Evolutionary conservation across 2,797 vertebrate species (phyloP), one percentile per base, ranked within the genome.

Genomic region (Vireo griseus): DNA sequence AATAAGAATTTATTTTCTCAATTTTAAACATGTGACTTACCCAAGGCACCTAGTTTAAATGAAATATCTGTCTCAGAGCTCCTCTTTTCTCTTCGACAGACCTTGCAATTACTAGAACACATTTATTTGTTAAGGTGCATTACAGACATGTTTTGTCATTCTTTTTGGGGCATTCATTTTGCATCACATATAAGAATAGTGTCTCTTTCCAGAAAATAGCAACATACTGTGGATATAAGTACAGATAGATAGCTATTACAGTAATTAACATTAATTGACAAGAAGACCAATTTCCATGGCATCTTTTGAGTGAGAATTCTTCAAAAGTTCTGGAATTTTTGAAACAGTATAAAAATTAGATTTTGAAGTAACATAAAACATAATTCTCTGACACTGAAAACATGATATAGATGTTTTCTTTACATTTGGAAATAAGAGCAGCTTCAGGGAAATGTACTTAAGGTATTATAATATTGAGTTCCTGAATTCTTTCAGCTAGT

Each of bases 1-100:
- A 94, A 92, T 75, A 94, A 81, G 33, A 86, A 95, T 94, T 89
- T 95, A 63, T 80, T 90, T 92, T 94, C 84, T 95, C 72, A 69
- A 3, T 86, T 75, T 90, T 71, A 92, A 91, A 58, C 73, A 48
- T 81, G 29, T 84, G 61, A 73, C 92, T 96, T 65, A 89, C 86
- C 80, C 90, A 81, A 84, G 84, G 61, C 45, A 86, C 52, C 72
- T 82, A 90, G 37, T 95, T 95, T 94, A 87, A 83, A 88, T 93
- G 69, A 94, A 92, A 85, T 93, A 81, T 93, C 69, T 91, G 47
- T 55, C 88, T 97, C 91, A 88, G 57, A 71, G 59, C 74, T 95
- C 48, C 65, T 42, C 51, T 54, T 73, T 94, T 72, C 59, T 86
- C 37, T 90, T 54, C 12, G 35, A 21, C 6, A 24, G 37, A 86